Evolutionary conservation across 2,797 vertebrate genomes (phyloP).

Genomic region (Pipistrellus kuhlii): DNA sequence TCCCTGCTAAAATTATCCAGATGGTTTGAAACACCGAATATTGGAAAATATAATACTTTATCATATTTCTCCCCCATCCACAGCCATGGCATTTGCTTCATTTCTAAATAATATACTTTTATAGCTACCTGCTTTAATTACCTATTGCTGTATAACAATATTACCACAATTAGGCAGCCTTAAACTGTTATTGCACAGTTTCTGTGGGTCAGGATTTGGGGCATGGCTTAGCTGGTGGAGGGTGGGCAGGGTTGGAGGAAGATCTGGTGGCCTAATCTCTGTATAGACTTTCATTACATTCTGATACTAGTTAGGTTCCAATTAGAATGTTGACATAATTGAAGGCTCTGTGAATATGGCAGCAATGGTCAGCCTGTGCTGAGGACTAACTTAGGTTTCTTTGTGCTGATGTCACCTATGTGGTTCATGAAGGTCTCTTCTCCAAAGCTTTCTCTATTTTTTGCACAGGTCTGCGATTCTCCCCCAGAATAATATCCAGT

Average conservation of each 20-base stretch:
- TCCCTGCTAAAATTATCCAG: not conserved
- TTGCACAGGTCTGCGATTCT: not conserved
- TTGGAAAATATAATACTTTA: not conserved
- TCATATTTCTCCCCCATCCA: not conserved
- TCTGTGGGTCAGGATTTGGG: not conserved
- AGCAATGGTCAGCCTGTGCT: not conserved
- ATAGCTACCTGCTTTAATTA: not conserved
- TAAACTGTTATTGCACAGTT: not conserved
- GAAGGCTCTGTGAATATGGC: not conserved
- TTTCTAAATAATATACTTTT: slow-evolving; percentile 14
- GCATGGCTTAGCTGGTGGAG: not conserved
- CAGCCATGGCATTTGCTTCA: not conserved
- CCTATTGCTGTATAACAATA: slow-evolving; percentile 6
- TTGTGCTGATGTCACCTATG: not conserved
- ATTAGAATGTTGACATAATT: not conserved
- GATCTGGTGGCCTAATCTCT: not conserved
- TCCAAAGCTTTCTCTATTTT: not conserved
- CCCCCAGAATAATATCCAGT: not conserved
- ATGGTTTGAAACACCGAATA: not conserved
- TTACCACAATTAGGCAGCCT: not conserved
- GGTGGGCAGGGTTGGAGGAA: not conserved
- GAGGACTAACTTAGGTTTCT: not conserved
- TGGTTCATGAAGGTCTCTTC: not conserved
- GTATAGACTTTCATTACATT: slow-evolving; percentile 26
- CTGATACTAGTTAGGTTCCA: not conserved